Conservation (phyloP, 2,113 vertebrate species). For the Ciconia stormi region DNA sequence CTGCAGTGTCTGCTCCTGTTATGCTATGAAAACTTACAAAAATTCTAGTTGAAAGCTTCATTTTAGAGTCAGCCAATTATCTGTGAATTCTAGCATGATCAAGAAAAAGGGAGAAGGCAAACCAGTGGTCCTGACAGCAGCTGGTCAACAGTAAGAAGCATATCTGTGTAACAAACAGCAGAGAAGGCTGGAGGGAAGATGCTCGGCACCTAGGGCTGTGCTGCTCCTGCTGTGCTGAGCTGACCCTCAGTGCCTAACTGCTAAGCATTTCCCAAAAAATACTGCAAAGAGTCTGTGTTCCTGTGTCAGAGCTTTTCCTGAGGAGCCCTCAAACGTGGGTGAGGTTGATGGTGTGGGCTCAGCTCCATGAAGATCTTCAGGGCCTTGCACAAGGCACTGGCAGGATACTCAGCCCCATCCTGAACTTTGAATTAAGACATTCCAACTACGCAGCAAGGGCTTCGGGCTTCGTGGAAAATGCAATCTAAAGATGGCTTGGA, state of each 20-base stretch:
- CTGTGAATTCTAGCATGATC: not conserved
- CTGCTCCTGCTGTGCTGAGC: not conserved
- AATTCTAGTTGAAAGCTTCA: not conserved
- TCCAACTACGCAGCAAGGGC: not conserved
- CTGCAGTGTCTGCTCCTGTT: not conserved
- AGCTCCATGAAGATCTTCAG: not conserved
- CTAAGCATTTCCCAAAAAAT: not conserved
- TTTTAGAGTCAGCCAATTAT: not conserved
- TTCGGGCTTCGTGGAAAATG: not conserved
- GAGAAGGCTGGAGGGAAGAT: not conserved
- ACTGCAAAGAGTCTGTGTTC: not conserved
- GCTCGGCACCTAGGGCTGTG: rapidly evolving
- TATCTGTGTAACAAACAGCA: not conserved
- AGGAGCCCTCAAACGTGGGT: not conserved
- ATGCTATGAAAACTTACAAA: not conserved
- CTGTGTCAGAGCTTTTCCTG: not conserved
- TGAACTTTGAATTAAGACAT: not conserved
- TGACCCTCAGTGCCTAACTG: not conserved
- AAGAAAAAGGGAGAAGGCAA: not conserved
- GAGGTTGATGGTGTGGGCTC: not conserved
- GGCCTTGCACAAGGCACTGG: not conserved
- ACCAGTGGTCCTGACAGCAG: not conserved
- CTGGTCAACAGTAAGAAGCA: not conserved
- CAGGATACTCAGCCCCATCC: not conserved
- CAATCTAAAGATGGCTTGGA: not conserved